phyloP scores from a whole-genome alignment of 2,797 vertebrate species.

The Chloroceryle inda region DNA sequence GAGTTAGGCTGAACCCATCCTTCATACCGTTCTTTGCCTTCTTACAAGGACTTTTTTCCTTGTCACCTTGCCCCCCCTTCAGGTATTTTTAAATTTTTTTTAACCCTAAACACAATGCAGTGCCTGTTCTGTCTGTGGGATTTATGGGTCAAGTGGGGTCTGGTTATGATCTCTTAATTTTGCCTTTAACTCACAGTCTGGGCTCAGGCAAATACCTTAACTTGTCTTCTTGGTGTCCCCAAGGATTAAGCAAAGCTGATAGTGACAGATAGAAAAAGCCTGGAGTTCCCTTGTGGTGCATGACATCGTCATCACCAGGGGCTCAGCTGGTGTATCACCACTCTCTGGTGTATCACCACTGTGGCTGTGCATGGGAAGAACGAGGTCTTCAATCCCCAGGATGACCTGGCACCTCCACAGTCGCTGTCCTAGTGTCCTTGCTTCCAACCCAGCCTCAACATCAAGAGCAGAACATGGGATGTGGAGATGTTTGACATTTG shows the following conservation, averaged over 20 bases:
- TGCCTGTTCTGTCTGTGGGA: not conserved
- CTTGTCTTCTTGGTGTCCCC: not conserved
- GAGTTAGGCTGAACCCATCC: not conserved
- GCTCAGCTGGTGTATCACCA: not conserved
- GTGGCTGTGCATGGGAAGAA: not conserved
- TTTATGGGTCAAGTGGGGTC: not conserved
- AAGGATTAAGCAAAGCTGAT: not conserved
- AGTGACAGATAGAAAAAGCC: not conserved
- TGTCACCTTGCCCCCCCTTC: not conserved
- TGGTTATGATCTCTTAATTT: not conserved
- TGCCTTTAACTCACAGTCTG: not conserved
- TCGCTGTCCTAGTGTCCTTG: not conserved
- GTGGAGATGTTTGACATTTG: not conserved
- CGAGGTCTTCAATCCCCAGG: accelerated
- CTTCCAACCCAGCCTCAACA: not conserved
- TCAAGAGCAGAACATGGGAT: not conserved
- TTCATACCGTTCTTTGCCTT: not conserved
- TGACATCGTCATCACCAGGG: accelerated
- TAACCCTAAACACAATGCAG: not conserved
- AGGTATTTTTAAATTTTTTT: not conserved
- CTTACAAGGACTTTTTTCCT: not conserved
- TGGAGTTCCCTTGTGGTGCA: accelerated
- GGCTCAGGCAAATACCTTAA: not conserved
- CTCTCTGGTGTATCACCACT: accelerated
- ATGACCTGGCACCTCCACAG: not conserved